These are phyloP conservation scores for Martes martes DNA, from an alignment of 2,113 vertebrate genomes.

Conservation along the genomic window DNA sequence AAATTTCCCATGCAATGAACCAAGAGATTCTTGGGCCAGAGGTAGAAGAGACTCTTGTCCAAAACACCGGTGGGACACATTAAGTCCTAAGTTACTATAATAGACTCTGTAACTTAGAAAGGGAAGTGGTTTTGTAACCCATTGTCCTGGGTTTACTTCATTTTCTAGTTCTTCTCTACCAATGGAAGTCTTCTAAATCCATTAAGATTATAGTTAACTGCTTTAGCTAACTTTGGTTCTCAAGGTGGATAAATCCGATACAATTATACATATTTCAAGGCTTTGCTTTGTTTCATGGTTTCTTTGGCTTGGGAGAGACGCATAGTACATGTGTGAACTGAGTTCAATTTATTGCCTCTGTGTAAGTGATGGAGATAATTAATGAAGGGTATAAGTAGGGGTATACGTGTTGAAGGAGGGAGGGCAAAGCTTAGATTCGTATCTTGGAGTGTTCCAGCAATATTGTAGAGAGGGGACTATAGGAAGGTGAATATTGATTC, in stretches of 20 bases:
- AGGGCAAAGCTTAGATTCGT: neutral
- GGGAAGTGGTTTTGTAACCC: neutral
- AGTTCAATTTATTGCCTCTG: neutral
- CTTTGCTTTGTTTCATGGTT: neutral
- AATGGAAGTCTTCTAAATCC: neutral
- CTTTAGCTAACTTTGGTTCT: constrained; percentile 7
- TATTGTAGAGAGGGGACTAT: neutral
- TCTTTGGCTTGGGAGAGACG: constrained; percentile 22
- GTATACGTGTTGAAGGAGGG: neutral
- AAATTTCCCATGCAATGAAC: neutral
- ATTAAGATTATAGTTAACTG: neutral
- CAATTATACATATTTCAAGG: neutral
- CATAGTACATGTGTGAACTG: neutral
- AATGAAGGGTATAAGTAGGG: neutral
- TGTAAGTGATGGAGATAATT: neutral
- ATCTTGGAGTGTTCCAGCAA: neutral
- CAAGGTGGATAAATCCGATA: neutral
- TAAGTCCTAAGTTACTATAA: neutral
- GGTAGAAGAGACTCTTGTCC: neutral
- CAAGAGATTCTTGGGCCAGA: neutral
- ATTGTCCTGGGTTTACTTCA: neutral
- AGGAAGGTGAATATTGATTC: neutral
- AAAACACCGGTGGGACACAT: neutral
- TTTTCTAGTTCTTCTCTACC: neutral
- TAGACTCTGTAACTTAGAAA: neutral